Percentiles rank a stretch among this genome's conserved stretches.
Evolutionary conservation across 1,140 invertebrate species (phyloP).

Genomic region (Rhagoletis pomonella): DNA sequence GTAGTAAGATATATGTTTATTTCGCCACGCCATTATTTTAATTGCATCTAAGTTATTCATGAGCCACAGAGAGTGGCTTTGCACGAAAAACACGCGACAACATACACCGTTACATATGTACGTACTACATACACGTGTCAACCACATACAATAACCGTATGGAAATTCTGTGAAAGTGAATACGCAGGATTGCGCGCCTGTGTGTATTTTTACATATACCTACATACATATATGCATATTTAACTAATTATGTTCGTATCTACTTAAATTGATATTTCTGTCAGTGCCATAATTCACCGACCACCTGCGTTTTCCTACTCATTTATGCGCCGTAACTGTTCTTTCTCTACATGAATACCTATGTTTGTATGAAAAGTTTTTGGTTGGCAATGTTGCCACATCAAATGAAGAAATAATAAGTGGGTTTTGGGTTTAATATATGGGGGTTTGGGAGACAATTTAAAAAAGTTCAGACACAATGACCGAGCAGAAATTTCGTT

Average conservation of each 20-base stretch:
- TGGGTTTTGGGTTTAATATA: too few species aligned
- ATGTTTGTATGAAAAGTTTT: too few species aligned
- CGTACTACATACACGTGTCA: too few species aligned
- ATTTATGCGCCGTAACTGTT: not conserved
- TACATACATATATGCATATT: conserved; percentile 20
- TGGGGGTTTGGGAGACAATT: not conserved
- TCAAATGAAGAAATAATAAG: too few species aligned
- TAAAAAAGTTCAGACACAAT: too few species aligned
- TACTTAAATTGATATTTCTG: conserved; percentile 41
- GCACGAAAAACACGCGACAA: not conserved
- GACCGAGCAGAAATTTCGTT: too few species aligned
- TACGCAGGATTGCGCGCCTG: too few species aligned
- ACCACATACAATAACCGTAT: not conserved
- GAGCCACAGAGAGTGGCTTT: conserved; percentile 8
- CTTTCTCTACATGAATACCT: not conserved
- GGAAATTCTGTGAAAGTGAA: too few species aligned
- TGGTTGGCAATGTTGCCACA: too few species aligned
- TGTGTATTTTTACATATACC: too few species aligned
- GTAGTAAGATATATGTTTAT: conserved; percentile 2
- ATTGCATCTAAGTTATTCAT: conserved; percentile 48
- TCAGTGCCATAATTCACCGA: conserved; percentile 5
- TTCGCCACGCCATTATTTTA: conserved; percentile 39
- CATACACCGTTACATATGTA: not conserved
- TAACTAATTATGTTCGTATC: conserved; percentile 8
- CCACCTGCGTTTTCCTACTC: not conserved